These are phyloP conservation scores for Cydia splendana DNA, from an alignment of 1,140 invertebrate species.

Conservation along the genomic window DNA sequence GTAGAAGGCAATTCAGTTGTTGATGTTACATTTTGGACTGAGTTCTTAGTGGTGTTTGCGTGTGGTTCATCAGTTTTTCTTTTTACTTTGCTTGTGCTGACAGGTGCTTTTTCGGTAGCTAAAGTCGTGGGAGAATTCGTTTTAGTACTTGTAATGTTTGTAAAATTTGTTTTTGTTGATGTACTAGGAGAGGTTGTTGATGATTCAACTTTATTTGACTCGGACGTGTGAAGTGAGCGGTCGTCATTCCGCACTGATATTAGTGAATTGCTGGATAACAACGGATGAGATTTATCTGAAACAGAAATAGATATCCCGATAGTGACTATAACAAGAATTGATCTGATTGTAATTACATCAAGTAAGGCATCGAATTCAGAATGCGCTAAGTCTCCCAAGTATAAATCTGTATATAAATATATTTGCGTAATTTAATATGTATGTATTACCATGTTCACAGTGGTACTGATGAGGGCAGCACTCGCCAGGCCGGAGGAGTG, in stretches of 20 bases:
- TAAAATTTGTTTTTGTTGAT: conserved; percentile 43
- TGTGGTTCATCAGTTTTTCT: conserved; percentile 53
- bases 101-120: conserved; percentile 44
- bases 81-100: conserved; percentile 58
- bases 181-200: conserved; percentile 46
- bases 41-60: conserved; percentile 35
- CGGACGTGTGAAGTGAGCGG: conserved; percentile 58
- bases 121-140: conserved; percentile 46
- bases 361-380: no score
- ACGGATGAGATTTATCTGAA: conserved; percentile 38
- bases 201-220: conserved; percentile 54
- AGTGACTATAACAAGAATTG: no score
- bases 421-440: no score
- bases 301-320: conserved; percentile 22
- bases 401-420: no score
- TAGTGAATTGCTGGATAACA: conserved; percentile 41
- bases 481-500: conserved; percentile 87
- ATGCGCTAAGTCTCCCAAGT: no score
- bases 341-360: no score
- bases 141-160: conserved; percentile 40
- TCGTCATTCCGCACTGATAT: conserved; percentile 50
- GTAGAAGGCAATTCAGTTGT: conserved; percentile 29
- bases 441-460: conserved; percentile 77
- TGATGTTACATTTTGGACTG: conserved; percentile 36
- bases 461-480: conserved; percentile 93